phyloP scores from a whole-genome alignment of 92 coral and sea anemone species.

The Plumapathes pennacea region DNA sequence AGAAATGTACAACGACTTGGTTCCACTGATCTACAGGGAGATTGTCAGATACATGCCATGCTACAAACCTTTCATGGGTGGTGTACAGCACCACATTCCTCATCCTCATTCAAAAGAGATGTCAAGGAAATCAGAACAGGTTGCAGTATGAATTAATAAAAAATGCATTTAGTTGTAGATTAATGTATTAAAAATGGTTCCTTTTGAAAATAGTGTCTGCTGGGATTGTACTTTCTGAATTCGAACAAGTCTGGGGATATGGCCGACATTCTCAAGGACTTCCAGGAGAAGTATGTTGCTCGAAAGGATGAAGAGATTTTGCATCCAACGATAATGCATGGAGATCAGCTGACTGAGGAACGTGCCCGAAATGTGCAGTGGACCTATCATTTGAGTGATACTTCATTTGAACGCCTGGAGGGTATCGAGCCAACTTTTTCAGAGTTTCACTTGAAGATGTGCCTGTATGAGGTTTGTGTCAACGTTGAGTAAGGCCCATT shows the following conservation, averaged over 20 bases:
- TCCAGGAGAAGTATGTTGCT: constrained; percentile 39
- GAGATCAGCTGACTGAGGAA: constrained; percentile 31
- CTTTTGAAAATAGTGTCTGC: constrained; percentile 10
- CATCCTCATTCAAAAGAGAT: constrained; percentile 18
- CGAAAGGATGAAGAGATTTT: constrained; percentile 2
- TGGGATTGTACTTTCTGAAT: constrained; percentile 23
- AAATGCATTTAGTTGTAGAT: background rate
- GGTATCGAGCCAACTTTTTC: constrained; percentile 26
- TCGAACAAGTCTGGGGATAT: constrained; percentile 51
- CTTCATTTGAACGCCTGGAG: constrained; percentile 12
- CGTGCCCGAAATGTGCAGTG: constrained; percentile 28
- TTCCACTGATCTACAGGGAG: constrained; percentile 16
- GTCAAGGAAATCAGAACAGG: constrained; percentile 20
- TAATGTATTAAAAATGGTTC: background rate
- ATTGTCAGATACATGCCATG: constrained; percentile 3
- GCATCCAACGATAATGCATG: constrained; percentile 9
- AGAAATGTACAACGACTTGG: constrained; percentile 3
- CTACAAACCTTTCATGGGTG: constrained; percentile 5
- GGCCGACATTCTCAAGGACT: constrained; percentile 28
- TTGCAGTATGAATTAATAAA: background rate
- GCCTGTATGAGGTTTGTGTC: constrained; percentile 27
- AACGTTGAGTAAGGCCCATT: no score
- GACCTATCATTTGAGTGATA: constrained; percentile 1
- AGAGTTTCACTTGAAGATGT: constrained; percentile 24
- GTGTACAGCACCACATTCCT: constrained; percentile 15